A percentile compares a stretch with the other conserved stretches of the same genome.
phyloP scores from a whole-genome alignment of 2,113 vertebrate species.

The Sisor rabdophorus region DNA sequence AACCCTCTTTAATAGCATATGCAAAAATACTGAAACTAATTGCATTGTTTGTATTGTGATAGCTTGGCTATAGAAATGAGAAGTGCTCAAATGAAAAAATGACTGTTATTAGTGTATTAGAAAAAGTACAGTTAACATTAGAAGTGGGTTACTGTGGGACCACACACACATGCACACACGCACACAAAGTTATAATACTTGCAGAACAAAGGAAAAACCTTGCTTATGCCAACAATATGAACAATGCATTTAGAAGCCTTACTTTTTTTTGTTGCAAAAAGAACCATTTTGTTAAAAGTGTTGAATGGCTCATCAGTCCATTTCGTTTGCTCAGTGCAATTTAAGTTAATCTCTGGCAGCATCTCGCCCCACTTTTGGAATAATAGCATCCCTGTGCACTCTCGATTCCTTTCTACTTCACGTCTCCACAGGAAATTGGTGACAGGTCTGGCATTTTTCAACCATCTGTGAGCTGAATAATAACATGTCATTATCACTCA shows the following conservation, averaged over 20 bases:
- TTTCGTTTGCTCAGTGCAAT: slow-evolving; percentile 7
- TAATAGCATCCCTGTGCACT: slow-evolving; percentile 14
- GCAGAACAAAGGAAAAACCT: background rate
- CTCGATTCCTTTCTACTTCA: background rate
- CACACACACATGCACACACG: too few relatives aligned
- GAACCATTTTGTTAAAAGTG: background rate
- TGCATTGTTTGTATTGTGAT: background rate
- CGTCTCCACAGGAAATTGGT: background rate
- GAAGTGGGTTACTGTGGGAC: background rate
- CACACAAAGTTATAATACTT: background rate
- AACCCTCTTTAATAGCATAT: background rate
- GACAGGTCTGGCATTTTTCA: slow-evolving; percentile 13
- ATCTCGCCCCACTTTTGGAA: slow-evolving; percentile 13
- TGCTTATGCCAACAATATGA: background rate
- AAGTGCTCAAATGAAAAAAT: slow-evolving; percentile 9
- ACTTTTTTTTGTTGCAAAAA: background rate
- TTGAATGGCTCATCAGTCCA: background rate
- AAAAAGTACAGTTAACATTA: background rate
- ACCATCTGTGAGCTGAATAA: slow-evolving; percentile 13
- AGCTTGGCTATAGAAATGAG: background rate
- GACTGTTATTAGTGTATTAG: slow-evolving; percentile 12
- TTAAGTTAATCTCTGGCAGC: slow-evolving; percentile 5
- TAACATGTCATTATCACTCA: slow-evolving; percentile 15
- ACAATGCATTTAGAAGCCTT: background rate
- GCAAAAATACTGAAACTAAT: slow-evolving; percentile 4